These are phyloP conservation scores for Itoplectis maculator DNA, from an alignment of 2,888 invertebrate species.

Conservation along the genomic window DNA sequence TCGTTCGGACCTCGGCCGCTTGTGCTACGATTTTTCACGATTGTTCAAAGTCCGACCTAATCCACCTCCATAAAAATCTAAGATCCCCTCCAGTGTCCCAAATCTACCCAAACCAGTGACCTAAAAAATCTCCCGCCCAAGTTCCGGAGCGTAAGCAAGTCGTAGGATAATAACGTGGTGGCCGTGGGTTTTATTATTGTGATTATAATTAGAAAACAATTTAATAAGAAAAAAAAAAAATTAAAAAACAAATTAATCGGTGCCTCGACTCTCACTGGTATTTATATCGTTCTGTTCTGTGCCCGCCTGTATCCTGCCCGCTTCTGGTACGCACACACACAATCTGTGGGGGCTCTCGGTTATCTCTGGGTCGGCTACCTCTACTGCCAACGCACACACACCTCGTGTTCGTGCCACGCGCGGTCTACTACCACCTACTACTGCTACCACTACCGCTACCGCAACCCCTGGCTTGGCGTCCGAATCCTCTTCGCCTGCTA, in stretches of 20 bases:
- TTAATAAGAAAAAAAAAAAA: slow-evolving; percentile 24
- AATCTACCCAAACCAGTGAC: background rate
- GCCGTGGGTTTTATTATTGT: slow-evolving; percentile 53
- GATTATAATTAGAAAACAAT: slow-evolving; percentile 37
- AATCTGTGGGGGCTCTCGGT: slow-evolving; percentile 78
- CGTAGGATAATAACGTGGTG: slow-evolving; percentile 61
- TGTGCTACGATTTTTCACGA: background rate
- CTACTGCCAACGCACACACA: slow-evolving; percentile 67
- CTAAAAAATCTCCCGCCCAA: slow-evolving; percentile 5
- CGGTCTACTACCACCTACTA: slow-evolving; percentile 70
- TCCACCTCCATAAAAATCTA: background rate
- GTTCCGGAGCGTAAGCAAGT: slow-evolving; percentile 50
- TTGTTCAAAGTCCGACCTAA: background rate
- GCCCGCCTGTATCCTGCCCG: slow-evolving; percentile 80
- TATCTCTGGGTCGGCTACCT: slow-evolving; percentile 80
- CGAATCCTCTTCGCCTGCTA: slow-evolving; percentile 71
- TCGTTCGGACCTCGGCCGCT: slow-evolving; percentile 2
- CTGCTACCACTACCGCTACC: slow-evolving; percentile 69
- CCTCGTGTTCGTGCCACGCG: slow-evolving; percentile 64
- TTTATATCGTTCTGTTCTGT: slow-evolving; percentile 81
- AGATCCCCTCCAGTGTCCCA: background rate
- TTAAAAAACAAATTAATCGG: slow-evolving; percentile 69
- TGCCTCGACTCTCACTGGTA: slow-evolving; percentile 80
- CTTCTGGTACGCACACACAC: slow-evolving; percentile 80
- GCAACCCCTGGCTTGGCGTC: slow-evolving; percentile 77